These are phyloP conservation scores for Poliocrania exsul DNA, from an alignment of 2,797 vertebrate species.

Conservation along the genomic window DNA sequence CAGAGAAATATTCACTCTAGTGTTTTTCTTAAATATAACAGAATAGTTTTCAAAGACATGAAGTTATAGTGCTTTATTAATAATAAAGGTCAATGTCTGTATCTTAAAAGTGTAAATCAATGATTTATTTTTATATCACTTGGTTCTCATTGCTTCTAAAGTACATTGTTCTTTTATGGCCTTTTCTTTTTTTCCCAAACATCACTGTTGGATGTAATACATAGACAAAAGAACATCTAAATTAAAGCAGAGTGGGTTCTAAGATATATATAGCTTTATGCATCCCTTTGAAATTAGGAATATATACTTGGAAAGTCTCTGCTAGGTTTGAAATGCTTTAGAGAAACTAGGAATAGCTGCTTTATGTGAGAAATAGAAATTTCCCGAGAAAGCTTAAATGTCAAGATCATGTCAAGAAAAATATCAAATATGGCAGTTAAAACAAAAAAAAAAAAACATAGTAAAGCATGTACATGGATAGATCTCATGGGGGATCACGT, in stretches of 20 bases:
- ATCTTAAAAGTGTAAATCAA: not conserved
- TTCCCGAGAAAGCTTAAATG: not conserved
- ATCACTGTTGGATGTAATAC: not conserved
- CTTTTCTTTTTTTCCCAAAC: not conserved
- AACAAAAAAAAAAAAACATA: not conserved
- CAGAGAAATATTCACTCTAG: not conserved
- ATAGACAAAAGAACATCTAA: not conserved
- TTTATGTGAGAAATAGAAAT: not conserved
- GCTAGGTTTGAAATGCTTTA: not conserved
- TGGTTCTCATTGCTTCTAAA: not conserved
- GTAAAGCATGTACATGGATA: not conserved
- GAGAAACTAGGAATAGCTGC: not conserved
- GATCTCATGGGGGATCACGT: not conserved
- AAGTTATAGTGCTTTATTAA: not conserved
- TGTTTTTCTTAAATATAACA: not conserved
- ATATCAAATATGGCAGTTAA: not conserved
- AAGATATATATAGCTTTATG: not conserved
- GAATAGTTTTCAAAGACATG: not conserved
- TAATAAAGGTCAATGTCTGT: not conserved
- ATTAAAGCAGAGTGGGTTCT: not conserved
- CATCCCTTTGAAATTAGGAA: not conserved
- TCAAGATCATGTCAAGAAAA: not conserved
- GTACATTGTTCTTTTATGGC: not conserved
- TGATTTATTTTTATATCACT: not conserved
- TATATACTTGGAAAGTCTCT: not conserved